Evolutionary conservation across 64 coral and sea anemone genomes (phyloP).

Genomic region (Dendronephthya gigantea): DNA sequence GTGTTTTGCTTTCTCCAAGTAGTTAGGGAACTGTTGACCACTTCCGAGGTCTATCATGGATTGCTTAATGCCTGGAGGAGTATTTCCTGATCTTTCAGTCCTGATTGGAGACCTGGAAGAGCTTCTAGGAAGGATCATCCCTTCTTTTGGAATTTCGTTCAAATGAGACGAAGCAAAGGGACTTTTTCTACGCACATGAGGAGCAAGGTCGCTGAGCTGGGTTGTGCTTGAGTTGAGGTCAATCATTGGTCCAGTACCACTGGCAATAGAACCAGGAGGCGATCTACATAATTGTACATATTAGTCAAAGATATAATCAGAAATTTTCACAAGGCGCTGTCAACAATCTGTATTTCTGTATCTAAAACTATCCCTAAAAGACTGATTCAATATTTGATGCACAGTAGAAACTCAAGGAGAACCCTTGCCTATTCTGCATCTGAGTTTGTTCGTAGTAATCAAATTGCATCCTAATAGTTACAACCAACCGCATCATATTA

Average conservation of each 20-base stretch:
- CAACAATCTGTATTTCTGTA: no score
- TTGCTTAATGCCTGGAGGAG: background rate
- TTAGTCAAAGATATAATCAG: no score
- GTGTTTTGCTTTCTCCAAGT: background rate
- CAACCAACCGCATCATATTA: no score
- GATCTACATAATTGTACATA: no score
- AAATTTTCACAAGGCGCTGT: no score
- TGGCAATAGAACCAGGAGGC: no score
- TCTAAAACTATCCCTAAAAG: no score
- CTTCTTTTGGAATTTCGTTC: background rate
- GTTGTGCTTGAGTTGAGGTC: background rate
- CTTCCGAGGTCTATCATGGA: background rate
- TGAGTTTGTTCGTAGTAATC: no score
- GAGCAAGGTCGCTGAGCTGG: background rate
- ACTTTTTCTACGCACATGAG: background rate
- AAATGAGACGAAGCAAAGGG: background rate
- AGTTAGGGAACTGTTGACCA: background rate
- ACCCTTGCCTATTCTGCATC: no score
- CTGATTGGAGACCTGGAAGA: background rate
- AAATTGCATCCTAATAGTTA: no score
- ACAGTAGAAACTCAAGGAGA: no score
- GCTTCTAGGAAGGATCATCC: background rate
- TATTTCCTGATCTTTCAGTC: background rate
- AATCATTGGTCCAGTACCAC: background rate
- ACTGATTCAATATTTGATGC: no score